These are phyloP conservation scores for Drosophila putrida DNA, from an alignment of 2,888 invertebrate species.

Conservation along the genomic window DNA sequence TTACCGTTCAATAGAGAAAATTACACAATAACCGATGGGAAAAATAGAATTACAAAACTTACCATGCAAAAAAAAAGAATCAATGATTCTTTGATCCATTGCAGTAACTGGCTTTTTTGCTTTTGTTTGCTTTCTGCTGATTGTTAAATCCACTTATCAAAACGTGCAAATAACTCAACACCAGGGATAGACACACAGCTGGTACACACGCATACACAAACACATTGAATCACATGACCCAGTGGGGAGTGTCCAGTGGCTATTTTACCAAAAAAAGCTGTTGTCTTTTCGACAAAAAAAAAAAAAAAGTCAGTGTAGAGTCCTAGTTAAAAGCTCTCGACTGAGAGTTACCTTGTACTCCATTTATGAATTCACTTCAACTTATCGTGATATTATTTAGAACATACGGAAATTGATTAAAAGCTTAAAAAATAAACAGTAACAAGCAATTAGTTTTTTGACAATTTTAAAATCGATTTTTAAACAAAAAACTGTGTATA, in stretches of 20 bases:
- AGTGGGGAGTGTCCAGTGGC: conserved; percentile 57
- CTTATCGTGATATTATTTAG: no score
- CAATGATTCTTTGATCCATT: conserved; percentile 20
- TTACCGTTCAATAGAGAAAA: conserved; percentile 7
- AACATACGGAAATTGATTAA: no score
- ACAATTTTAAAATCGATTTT: no score
- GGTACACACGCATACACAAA: conserved; percentile 25
- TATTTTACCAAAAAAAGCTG: conserved; percentile 56
- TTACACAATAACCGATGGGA: neutral
- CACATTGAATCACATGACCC: conserved; percentile 51
- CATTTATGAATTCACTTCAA: no score
- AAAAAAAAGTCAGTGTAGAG: neutral
- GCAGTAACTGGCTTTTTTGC: conserved; percentile 9
- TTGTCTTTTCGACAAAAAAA: conserved; percentile 34
- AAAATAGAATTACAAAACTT: neutral
- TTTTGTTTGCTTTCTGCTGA: conserved; percentile 35
- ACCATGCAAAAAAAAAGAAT: conserved; percentile 11
- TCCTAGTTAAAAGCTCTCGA: neutral
- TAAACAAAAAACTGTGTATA: no score
- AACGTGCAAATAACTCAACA: conserved; percentile 78
- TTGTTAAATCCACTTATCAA: conserved; percentile 77
- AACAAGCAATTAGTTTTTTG: no score
- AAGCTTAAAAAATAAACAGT: no score
- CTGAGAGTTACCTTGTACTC: conserved; percentile 3
- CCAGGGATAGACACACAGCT: conserved; percentile 54